Percentiles rank a stretch among this genome's conserved stretches.
Conservation (phyloP, 2,888 invertebrate species). For the Linnaemya tessellans region DNA sequence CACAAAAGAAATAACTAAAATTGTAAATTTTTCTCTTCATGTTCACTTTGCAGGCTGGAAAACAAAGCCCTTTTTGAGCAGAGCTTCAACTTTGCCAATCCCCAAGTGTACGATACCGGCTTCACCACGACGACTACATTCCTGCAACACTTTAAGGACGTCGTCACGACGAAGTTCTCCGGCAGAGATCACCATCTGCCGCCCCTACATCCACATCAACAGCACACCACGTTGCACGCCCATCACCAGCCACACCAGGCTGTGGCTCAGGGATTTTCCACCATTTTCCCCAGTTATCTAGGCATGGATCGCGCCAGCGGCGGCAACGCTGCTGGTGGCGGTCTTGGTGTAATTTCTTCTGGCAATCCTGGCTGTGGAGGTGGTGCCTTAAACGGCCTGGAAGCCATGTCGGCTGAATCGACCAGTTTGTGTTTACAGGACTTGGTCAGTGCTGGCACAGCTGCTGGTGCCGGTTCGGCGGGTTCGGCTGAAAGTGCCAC, state of each 20-base stretch:
- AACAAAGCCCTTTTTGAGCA: constrained; percentile 70
- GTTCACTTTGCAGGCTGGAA: constrained; percentile 47
- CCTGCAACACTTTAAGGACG: constrained; percentile 83
- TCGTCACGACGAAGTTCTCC: constrained; percentile 83
- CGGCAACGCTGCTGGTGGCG: constrained; percentile 77
- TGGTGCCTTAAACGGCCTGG: constrained; percentile 82
- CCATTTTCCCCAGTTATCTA: constrained; percentile 82
- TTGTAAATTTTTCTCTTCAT: background rate
- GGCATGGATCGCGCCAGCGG: constrained; percentile 82
- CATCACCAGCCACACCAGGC: constrained; percentile 82
- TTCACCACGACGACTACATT: constrained; percentile 83
- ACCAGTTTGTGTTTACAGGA: constrained; percentile 88
- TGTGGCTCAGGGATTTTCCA: constrained; percentile 82
- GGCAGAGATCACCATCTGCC: constrained; percentile 81
- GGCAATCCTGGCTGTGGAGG: constrained; percentile 77
- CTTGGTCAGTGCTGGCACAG: constrained; percentile 86
- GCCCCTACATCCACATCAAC: constrained; percentile 80
- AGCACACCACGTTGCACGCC: constrained; percentile 78
- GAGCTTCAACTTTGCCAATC: constrained; percentile 71
- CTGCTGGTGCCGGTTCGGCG: constrained; percentile 80
- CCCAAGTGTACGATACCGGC: constrained; percentile 81
- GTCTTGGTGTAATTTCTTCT: constrained; percentile 73
- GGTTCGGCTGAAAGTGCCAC: constrained; percentile 80
- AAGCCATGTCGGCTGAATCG: constrained; percentile 85
- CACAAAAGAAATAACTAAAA: constrained; percentile 1